Base-by-base conservation (phyloP, 2,888 invertebrate genomes). In the Myopa testacea region DNA sequence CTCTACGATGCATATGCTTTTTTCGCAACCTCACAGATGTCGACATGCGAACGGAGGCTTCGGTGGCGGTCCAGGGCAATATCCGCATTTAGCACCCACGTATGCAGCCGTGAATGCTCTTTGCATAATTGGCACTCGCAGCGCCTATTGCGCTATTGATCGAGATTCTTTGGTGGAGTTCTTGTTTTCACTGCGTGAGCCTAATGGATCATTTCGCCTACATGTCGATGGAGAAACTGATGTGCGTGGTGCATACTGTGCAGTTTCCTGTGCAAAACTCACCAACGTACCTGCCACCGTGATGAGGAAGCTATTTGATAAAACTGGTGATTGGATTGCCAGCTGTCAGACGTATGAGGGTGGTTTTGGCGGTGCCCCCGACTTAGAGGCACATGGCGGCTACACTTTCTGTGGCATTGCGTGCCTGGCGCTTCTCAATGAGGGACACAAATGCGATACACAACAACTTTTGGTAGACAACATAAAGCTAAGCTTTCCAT, bases 341-440 rank as follows among this genome's bases (percentile, higher is more conserved):
- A 93, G 95, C 82, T 99, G 99, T 90, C 99, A 99, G 90, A 98
- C 98, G 0, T 99, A 98, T 90, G 99, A 99, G 90, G 99, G 99
- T 65, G 99, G 99, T 0, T 99, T 99, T 91, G 95, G 95, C 60
- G 98, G 98, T 0, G 94, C 92, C 82, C 97, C 97, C 0, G 97
- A 96, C 10, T 93, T 97, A 92, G 99, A 99, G 90, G 99, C 99
- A 7, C 99, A 99, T 90, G 99, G 99, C 3, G 99, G 99, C n/a
- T 99, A 99, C 89, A 95, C 98, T 1, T 99, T 97, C 90, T 99
- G 99, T 91, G 99, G 96, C 0, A 92, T 98, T 80, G 98, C 99
- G 75, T 93, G 96, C 1, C 91, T 99, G 67, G 93, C 95, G 4
- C 90, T 99, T 79, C 91, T 99, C 0, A 84, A 88, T 79, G 85